A percentile compares a stretch with the other conserved stretches of the same genome.
Conservation (phyloP, 2,797 vertebrate species). For the Garrulus glandarius region DNA sequence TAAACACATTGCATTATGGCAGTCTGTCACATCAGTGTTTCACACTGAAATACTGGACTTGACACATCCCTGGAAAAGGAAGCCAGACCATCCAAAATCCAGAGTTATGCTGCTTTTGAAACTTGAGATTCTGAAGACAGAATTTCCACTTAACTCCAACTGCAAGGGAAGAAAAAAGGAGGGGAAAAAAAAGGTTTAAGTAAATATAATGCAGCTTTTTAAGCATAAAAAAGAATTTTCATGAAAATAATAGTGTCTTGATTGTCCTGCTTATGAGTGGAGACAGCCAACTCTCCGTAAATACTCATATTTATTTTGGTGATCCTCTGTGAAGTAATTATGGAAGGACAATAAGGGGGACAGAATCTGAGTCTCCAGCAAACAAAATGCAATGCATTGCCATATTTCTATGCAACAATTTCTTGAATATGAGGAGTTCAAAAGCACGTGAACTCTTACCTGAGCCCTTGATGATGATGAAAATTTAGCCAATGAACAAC, state of each 20-base stretch:
- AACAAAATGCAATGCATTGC: not conserved
- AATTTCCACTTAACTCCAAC: not conserved
- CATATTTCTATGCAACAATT: not conserved
- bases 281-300: not conserved
- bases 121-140: slow-evolving; percentile 5
- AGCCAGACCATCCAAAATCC: not conserved
- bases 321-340: not conserved
- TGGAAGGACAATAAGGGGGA: not conserved
- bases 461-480: not conserved
- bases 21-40: slow-evolving; percentile 63
- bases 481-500: not conserved
- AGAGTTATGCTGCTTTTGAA: slow-evolving; percentile 42
- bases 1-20: slow-evolving; percentile 55
- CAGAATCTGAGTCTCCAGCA: not conserved
- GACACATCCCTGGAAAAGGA: slow-evolving; percentile 52
- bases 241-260: not conserved
- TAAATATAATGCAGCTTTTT: not conserved
- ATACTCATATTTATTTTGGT: not conserved
- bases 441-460: not conserved
- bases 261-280: not conserved
- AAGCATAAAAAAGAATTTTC: not conserved
- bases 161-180: rapidly evolving
- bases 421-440: not conserved
- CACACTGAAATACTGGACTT: slow-evolving; percentile 45
- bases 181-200: not conserved